Evolutionary conservation across 2,113 vertebrate species (phyloP), one percentile per base, ranked within the genome.

Genomic region (Ardeotis arabs): DNA sequence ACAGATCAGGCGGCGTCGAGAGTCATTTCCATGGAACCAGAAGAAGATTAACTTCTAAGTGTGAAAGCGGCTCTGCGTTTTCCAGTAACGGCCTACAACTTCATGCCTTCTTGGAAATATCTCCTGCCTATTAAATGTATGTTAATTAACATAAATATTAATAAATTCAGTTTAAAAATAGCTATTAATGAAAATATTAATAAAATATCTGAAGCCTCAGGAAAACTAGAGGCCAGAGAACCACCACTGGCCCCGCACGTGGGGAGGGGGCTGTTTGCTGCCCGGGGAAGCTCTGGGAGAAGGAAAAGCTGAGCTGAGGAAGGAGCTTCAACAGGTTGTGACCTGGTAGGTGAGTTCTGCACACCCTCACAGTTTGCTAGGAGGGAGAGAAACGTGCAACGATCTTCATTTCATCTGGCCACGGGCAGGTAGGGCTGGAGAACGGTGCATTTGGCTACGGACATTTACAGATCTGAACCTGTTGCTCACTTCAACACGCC

Each of bases 11-110:
- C 10, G 0, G 29, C 7, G 1, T 4, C 18, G n/a, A 53, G 69
- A 91, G 75, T 35, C 41, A 62, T 83, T 72, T 79, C 85, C 75
- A 55, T 11, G 81, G 24, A 58, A 56, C 49, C 50, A 31, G 64
- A 52, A 60, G 89, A 70, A 85, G 94, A 96, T 95, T 89, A 87
- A 89, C 66, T 82, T 94, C 63, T 23, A 76, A 80, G 85, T 7
- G 59, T 37, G 87, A 87, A 82, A 96, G 91, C 85, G 67, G 81
- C 89, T 90, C 89, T 66, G 87, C 5, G 4, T n/a, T 85, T 80
- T 77, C 81, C 69, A 18, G 41, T 19, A 78, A 68, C 21, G 5
- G 70, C 44, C 91, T 89, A 5, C 70, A 76, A 59, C 70, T 49
- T 17, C 2, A 4, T 18, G 63, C 29, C 66, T 87, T 84, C 74